These are phyloP conservation scores for Tauraco erythrolophus DNA, from an alignment of 2,113 vertebrate species.

Conservation along the genomic window DNA sequence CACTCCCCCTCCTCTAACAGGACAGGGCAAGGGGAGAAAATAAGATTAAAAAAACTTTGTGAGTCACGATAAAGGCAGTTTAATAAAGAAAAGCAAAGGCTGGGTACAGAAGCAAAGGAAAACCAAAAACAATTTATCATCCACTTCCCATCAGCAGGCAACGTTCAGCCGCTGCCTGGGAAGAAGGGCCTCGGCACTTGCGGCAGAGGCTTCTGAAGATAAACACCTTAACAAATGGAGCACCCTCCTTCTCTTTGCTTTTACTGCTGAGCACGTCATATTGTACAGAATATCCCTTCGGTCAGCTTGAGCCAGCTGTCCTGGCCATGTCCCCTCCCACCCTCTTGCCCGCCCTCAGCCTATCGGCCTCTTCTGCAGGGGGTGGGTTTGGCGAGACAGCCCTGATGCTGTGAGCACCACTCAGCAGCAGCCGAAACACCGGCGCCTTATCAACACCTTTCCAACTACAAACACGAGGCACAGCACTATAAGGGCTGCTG, in stretches of 20 bases:
- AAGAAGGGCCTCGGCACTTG: not conserved
- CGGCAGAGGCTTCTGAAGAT: not conserved
- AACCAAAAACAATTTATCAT: not conserved
- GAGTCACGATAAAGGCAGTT: not conserved
- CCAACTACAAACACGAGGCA: not conserved
- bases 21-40: not conserved
- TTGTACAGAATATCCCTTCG: fast-evolving
- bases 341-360: not conserved
- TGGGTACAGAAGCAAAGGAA: not conserved
- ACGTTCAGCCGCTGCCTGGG: not conserved
- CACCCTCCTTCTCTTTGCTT: not conserved
- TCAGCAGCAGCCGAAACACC: not conserved
- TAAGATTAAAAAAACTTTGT: not conserved
- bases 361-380: too few species aligned
- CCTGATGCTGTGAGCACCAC: not conserved
- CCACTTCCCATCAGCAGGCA: not conserved
- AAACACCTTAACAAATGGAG: not conserved
- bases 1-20: not conserved
- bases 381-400: not conserved
- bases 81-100: not conserved
- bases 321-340: not conserved
- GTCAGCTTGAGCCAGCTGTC: not conserved
- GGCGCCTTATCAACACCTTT: not conserved
- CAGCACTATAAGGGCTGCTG: not conserved
- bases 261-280: not conserved